Evolutionary conservation across 2,797 vertebrate genomes (phyloP).

Genomic region (Phrynocephalus forsythii): DNA sequence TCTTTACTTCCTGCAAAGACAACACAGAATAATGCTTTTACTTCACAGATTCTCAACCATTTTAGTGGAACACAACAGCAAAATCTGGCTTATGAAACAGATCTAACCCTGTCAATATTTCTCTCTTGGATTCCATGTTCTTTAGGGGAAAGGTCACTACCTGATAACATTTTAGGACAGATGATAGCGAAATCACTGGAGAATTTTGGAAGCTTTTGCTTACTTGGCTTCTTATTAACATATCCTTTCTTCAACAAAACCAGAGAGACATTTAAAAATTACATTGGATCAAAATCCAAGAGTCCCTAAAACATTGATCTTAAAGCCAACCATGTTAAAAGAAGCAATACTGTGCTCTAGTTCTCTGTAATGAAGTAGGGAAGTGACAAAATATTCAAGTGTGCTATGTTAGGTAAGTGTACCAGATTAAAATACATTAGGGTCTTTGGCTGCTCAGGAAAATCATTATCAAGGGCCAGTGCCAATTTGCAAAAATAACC

Average conservation of each 20-base stretch:
- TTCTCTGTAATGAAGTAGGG: not conserved
- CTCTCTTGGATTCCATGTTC: not conserved
- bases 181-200: not conserved
- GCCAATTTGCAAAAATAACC: too few species aligned
- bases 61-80: slow-evolving; percentile 7
- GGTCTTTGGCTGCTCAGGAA: too few species aligned
- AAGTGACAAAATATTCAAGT: slow-evolving; percentile 6
- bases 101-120: not conserved
- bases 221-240: not conserved
- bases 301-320: not conserved
- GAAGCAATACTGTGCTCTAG: not conserved
- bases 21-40: not conserved
- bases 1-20: not conserved
- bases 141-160: slow-evolving; percentile 18
- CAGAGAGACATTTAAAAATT: not conserved
- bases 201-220: not conserved
- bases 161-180: not conserved
- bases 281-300: not conserved
- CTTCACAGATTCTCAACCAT: not conserved
- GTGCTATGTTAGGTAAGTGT: not conserved
- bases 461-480: too few species aligned
- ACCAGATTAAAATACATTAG: too few species aligned
- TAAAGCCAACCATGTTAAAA: not conserved
- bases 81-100: not conserved
- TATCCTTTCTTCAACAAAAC: not conserved